Evolutionary conservation across 1,140 invertebrate species (phyloP).

Genomic region (Bicyclus anynana): DNA sequence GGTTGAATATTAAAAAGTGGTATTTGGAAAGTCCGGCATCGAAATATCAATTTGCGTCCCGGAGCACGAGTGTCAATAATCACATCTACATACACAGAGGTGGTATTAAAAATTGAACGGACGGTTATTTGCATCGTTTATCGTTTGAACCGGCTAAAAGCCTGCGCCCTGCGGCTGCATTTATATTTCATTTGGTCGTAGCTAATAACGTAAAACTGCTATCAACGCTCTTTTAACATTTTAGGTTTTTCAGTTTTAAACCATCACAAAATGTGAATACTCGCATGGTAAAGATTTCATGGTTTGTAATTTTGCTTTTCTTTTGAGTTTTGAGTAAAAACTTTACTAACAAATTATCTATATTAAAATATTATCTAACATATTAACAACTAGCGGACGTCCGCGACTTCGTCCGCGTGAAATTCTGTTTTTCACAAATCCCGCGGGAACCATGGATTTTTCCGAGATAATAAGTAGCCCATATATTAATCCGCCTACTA

Average conservation of each 20-base stretch:
- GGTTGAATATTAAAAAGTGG: neutral
- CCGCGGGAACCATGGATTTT: too few relatives aligned
- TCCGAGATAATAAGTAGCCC: too few relatives aligned
- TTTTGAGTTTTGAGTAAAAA: too few relatives aligned
- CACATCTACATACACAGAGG: slow-evolving; percentile 5
- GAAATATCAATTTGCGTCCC: slow-evolving; percentile 6
- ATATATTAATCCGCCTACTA: too few relatives aligned
- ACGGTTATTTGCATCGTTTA: slow-evolving; percentile 4
- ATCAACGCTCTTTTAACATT: neutral
- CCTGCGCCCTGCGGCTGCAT: slow-evolving; percentile 1
- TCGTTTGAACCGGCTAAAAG: slow-evolving; percentile 6
- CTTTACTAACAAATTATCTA: too few relatives aligned
- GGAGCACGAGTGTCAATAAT: neutral
- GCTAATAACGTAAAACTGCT: slow-evolving; percentile 2
- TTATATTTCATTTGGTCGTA: slow-evolving; percentile 4
- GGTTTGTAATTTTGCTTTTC: too few relatives aligned
- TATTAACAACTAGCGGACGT: too few relatives aligned
- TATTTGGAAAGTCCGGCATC: neutral
- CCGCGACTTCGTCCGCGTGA: too few relatives aligned
- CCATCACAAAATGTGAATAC: neutral
- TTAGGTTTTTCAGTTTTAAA: neutral
- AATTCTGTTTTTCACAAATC: too few relatives aligned
- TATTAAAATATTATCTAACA: too few relatives aligned
- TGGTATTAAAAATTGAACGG: slow-evolving; percentile 7
- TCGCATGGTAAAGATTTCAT: too few relatives aligned